Evolutionary conservation across 23 tunicate genomes (phyloP).

Genomic region (Halocynthia aurantium): DNA sequence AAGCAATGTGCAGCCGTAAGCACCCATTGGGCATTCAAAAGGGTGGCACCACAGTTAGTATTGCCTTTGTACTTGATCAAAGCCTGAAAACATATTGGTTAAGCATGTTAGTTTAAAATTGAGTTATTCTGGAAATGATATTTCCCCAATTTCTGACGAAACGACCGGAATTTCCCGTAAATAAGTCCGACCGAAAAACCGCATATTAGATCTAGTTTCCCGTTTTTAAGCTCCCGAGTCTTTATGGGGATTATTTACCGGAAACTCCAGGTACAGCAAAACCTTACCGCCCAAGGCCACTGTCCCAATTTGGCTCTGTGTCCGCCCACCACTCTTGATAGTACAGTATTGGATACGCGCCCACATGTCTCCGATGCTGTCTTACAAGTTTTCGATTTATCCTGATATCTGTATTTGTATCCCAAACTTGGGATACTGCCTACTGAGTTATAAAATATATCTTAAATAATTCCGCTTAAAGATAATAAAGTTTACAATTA

Average conservation of each 20-base stretch:
- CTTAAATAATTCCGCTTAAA: no score
- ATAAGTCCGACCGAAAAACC: no score
- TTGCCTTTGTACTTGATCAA: no score
- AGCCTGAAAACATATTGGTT: no score
- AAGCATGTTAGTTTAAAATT: no score
- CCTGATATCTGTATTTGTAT: constrained; percentile 7
- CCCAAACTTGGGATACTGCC: background rate
- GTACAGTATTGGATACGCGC: background rate
- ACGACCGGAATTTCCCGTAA: no score
- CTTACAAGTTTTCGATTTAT: constrained; percentile 21
- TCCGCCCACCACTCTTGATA: constrained; percentile 29
- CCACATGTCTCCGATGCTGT: constrained; percentile 22
- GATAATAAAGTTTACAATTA: no score
- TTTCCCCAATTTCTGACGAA: no score
- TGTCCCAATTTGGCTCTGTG: constrained; percentile 5
- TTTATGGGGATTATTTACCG: background rate
- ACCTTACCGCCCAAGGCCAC: constrained; percentile 55
- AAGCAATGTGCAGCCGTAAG: constrained; percentile 6
- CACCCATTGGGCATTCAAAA: background rate
- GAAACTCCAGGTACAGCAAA: background rate
- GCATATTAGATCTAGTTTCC: no score
- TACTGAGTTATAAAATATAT: background rate
- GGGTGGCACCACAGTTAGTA: background rate
- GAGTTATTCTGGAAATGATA: no score
- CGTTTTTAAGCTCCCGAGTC: no score